Conservation (phyloP, 2,888 invertebrate genomes). For the Marasmarcha lunaedactyla region DNA sequence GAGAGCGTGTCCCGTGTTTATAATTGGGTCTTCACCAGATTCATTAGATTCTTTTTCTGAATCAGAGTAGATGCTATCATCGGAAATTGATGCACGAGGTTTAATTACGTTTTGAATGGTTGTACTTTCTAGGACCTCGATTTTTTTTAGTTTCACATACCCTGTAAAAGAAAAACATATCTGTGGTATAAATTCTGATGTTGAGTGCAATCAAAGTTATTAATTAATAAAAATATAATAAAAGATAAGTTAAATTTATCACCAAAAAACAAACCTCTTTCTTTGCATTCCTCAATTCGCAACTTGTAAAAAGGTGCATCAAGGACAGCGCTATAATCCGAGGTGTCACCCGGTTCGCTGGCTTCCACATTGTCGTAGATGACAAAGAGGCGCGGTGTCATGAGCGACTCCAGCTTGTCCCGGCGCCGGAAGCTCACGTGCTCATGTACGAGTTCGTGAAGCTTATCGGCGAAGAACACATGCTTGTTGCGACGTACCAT, state of each 20-base stretch:
- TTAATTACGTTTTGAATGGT: constrained; percentile 27
- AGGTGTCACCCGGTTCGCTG: constrained; percentile 72
- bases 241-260: neutral
- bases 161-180: constrained; percentile 54
- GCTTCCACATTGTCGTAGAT: constrained; percentile 82
- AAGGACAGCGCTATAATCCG: constrained; percentile 69
- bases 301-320: constrained; percentile 75
- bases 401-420: constrained; percentile 64
- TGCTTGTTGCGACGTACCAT: constrained; percentile 72
- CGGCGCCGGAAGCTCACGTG: constrained; percentile 66
- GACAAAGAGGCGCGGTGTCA: constrained; percentile 74
- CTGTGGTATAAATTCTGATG: constrained; percentile 5
- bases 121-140: constrained; percentile 59
- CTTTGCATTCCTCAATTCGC: constrained; percentile 65
- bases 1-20: constrained; percentile 30
- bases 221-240: neutral
- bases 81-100: constrained; percentile 17
- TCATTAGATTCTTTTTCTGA: constrained; percentile 55
- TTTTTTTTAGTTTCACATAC: constrained; percentile 66
- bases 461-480: constrained; percentile 75
- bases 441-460: constrained; percentile 75
- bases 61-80: constrained; percentile 52
- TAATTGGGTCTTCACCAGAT: constrained; percentile 39
- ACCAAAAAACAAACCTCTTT: constrained; percentile 35
- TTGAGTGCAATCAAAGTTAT: neutral